Evolutionary conservation across 2,797 vertebrate genomes (phyloP), one percentile per base, ranked within the genome.

Genomic region (Valencia hispanica): DNA sequence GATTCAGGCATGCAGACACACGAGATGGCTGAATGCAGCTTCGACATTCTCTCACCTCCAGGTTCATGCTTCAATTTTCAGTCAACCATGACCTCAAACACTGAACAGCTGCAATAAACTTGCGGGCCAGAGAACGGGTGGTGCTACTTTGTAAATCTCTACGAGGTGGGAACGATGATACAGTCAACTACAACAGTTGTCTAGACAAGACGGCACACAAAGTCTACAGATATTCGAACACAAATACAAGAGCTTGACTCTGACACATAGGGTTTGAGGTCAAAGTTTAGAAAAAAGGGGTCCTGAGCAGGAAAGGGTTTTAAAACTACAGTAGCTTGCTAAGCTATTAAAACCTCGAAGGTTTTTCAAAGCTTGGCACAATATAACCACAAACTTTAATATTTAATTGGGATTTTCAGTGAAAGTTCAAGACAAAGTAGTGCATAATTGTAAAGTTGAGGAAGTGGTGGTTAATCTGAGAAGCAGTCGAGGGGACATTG

Each of bases 61-160:
- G 53, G 68, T 81, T 82, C 90, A 94, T 93, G 91, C 91, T 81
- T 77, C 79, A 73, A 66, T 80, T 79, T 87, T 53, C 18, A 82
- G 72, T 73, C 68, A 89, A 89, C 78, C 83, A 65, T 83, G 92
- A 93, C 93, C 93, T 94, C 93, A 95, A 92, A 94, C 94, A 94
- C 91, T 92, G 90, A 87, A 87, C 88, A 83, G 57, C 73, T 82
- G 75, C 73, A 83, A 75, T 79, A 73, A 74, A 78, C 81, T 81
- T 34, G 74, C 77, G 81, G 79, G 55, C 81, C 11, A 18, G 51
- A 88, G 61, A 77, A 89, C 77, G 85, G 77, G 72, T 81, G 78
- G 71, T 7, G 1, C 89, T 90, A 87, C 66, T 75, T 84, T 76
- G 57, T 78, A 72, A 77, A 51, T 66, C 48, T 81, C 80, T 66